Evolutionary conservation across 2,888 invertebrate species (phyloP).

Genomic region (Gandaritis pyraliata): DNA sequence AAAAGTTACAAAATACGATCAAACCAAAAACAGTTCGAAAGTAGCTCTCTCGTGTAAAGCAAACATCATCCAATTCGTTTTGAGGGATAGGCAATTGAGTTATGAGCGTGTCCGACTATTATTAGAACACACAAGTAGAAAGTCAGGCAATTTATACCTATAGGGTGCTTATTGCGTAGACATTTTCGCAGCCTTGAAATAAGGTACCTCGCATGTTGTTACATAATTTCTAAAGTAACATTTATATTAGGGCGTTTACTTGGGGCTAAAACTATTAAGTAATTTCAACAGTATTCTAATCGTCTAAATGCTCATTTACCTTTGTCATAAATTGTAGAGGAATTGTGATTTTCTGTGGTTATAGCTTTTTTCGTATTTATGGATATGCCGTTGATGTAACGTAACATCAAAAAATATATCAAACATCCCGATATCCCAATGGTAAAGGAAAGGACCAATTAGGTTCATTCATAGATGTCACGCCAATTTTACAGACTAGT

Average conservation of each 20-base stretch:
- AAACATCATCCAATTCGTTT: background rate
- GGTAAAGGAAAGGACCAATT: background rate
- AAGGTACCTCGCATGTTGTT: background rate
- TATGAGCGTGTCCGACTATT: background rate
- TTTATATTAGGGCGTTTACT: too few species aligned
- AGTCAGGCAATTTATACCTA: background rate
- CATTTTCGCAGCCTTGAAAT: background rate
- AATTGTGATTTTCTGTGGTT: too few species aligned
- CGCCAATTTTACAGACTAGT: constrained; percentile 25
- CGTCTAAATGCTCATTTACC: too few species aligned
- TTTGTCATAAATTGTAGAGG: too few species aligned
- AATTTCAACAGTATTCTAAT: too few species aligned
- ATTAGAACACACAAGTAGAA: background rate
- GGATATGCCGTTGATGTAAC: too few species aligned
- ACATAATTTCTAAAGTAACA: background rate
- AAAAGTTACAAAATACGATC: background rate
- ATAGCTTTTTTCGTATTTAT: too few species aligned
- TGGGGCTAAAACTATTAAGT: too few species aligned
- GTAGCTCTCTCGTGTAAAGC: background rate
- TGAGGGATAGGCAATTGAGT: background rate
- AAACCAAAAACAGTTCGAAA: background rate
- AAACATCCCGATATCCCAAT: constrained; percentile 7
- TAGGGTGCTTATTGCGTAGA: constrained; percentile 1
- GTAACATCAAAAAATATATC: background rate
- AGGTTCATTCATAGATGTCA: constrained; percentile 13